phyloP scores from a whole-genome alignment of 2,888 invertebrate species.

The Temnothorax ravouxi region DNA sequence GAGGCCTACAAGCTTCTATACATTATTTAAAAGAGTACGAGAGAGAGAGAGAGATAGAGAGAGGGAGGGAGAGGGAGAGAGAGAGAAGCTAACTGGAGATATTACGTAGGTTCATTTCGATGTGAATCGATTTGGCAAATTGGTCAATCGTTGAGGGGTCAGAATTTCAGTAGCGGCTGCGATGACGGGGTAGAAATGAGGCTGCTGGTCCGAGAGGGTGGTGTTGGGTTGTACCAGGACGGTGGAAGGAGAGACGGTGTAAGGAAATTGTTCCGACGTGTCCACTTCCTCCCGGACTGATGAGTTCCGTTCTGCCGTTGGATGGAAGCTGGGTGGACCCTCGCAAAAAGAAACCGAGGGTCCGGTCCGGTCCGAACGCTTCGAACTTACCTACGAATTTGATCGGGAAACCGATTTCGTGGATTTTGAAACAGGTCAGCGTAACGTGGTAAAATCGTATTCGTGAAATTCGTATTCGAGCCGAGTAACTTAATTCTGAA shows the following conservation, averaged over 20 bases:
- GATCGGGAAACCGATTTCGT: constrained; percentile 45
- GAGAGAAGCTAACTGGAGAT: constrained; percentile 60
- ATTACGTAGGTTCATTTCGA: constrained; percentile 80
- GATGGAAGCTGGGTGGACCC: constrained; percentile 64
- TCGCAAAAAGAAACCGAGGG: constrained; percentile 63
- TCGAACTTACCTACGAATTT: constrained; percentile 62
- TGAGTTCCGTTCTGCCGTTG: constrained; percentile 84
- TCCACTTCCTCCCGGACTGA: constrained; percentile 85
- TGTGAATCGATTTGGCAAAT: constrained; percentile 84
- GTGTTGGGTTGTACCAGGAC: constrained; percentile 42
- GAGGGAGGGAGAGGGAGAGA: constrained; percentile 58
- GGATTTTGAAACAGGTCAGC: constrained; percentile 46
- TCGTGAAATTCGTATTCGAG: constrained; percentile 24
- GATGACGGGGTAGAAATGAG: constrained; percentile 73
- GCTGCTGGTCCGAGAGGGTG: constrained; percentile 49
- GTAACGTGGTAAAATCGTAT: constrained; percentile 17
- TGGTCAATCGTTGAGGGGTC: constrained; percentile 85
- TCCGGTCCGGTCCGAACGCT: constrained; percentile 50
- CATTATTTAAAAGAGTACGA: constrained; percentile 60
- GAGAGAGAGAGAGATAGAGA: constrained; percentile 49
- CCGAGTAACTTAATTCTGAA: neutral
- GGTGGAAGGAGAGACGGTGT: constrained; percentile 73
- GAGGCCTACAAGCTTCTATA: constrained; percentile 13
- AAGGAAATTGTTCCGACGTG: constrained; percentile 86
- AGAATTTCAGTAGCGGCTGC: constrained; percentile 75